phyloP scores from a whole-genome alignment of 2,797 vertebrate species.

The Helicolenus hilgendorfi region DNA sequence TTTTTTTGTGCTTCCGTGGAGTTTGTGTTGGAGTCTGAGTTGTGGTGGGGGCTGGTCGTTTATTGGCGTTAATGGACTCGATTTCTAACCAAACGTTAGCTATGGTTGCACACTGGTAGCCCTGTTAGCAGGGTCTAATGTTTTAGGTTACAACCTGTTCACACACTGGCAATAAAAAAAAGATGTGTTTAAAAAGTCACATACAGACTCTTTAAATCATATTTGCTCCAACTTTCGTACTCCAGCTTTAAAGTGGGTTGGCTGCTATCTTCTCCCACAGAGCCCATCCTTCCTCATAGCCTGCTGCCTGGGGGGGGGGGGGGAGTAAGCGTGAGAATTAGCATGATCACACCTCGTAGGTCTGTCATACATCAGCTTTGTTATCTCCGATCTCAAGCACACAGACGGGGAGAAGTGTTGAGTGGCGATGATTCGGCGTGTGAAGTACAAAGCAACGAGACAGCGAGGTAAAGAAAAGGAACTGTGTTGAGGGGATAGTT shows the following conservation, averaged over 20 bases:
- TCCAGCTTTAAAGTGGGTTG: background rate
- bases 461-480: background rate
- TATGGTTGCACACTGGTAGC: too few species aligned
- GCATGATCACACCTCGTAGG: conserved; percentile 75
- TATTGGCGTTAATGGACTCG: too few species aligned
- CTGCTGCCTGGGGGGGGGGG: conserved; percentile 45
- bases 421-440: conserved; percentile 23
- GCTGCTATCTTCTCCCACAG: conserved; percentile 19
- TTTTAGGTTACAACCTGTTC: too few species aligned
- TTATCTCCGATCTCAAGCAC: conserved; percentile 62
- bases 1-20: too few species aligned
- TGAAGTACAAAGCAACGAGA: conserved; percentile 27
- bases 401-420: conserved; percentile 27
- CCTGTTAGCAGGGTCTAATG: too few species aligned
- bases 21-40: too few species aligned
- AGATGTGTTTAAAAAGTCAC: too few species aligned
- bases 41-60: too few species aligned
- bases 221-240: background rate
- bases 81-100: too few species aligned
- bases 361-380: conserved; percentile 53
- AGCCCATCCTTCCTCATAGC: conserved; percentile 21
- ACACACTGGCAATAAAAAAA: too few species aligned
- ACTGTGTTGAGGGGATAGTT: conserved; percentile 16
- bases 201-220: background rate
- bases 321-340: conserved; percentile 73